Conservation (phyloP, 1,140 invertebrate genomes). For the Drosophila aff. region DNA sequence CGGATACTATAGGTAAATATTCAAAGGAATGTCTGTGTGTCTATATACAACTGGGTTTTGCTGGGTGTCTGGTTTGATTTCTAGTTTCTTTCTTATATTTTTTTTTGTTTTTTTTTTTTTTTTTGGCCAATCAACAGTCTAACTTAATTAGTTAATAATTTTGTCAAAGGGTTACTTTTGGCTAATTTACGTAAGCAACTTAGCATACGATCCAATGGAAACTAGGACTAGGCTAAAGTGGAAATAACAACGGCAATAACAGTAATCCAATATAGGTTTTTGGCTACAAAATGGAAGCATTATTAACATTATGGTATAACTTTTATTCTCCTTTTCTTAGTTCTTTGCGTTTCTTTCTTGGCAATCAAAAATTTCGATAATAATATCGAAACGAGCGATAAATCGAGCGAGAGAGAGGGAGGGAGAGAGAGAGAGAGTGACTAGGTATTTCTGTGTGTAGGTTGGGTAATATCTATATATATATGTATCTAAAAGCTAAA, state of each 20-base stretch:
- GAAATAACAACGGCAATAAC: slow-evolving; percentile 59
- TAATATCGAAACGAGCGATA: slow-evolving; percentile 3
- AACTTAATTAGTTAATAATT: slow-evolving; percentile 23
- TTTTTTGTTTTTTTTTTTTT: background rate
- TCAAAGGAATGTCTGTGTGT: slow-evolving; percentile 15
- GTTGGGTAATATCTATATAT: slow-evolving; percentile 19
- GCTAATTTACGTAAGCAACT: slow-evolving; percentile 37
- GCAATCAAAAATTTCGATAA: slow-evolving; percentile 55
- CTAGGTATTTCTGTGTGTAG: slow-evolving; percentile 21
- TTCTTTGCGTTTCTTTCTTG: slow-evolving; percentile 35
- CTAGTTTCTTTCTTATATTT: background rate
- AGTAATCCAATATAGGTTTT: slow-evolving; percentile 52
- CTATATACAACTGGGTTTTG: slow-evolving; percentile 40
- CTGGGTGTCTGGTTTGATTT: background rate
- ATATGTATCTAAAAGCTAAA: slow-evolving; percentile 36
- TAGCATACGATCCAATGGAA: slow-evolving; percentile 34
- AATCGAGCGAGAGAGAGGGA: background rate
- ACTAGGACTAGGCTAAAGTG: slow-evolving; percentile 50
- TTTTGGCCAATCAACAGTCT: slow-evolving; percentile 29
- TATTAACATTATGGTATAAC: slow-evolving; percentile 37
- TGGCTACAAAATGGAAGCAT: slow-evolving; percentile 77
- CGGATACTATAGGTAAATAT: slow-evolving; percentile 17
- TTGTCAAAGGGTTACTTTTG: slow-evolving; percentile 14
- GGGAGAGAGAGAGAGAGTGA: slow-evolving; percentile 6
- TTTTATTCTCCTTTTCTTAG: slow-evolving; percentile 10